These are phyloP conservation scores for Zaprionus obscuricornis DNA, from an alignment of 2,888 invertebrate species.

Conservation along the genomic window DNA sequence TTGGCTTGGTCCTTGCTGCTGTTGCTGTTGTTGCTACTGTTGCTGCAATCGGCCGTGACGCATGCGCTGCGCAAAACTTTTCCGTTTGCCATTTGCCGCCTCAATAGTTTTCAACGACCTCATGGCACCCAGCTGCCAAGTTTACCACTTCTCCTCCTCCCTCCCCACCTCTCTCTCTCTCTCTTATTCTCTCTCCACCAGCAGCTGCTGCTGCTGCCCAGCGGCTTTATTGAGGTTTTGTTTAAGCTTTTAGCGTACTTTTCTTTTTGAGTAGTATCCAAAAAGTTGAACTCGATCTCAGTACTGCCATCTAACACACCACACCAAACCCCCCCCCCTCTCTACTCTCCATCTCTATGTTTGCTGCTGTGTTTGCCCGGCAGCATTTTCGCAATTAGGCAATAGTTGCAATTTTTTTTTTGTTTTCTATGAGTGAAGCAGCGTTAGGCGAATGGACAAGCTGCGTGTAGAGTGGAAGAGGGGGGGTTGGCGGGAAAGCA, in stretches of 20 bases:
- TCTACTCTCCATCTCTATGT: conserved; percentile 1
- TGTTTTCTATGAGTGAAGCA: too few relatives aligned
- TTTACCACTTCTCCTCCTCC: neutral
- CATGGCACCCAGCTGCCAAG: neutral
- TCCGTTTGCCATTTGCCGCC: conserved; percentile 74
- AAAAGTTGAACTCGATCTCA: conserved; percentile 45
- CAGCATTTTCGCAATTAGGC: conserved; percentile 78
- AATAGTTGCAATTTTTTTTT: conserved; percentile 67
- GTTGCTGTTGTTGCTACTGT: conserved; percentile 22
- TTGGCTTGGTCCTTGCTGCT: conserved; percentile 19
- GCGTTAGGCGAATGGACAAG: too few relatives aligned
- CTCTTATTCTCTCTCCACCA: neutral
- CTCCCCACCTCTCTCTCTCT: too few relatives aligned
- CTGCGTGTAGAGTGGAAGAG: too few relatives aligned
- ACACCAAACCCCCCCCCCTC: conserved; percentile 8
- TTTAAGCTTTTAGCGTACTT: conserved; percentile 74
- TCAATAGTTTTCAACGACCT: conserved; percentile 66
- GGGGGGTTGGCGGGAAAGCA: too few relatives aligned
- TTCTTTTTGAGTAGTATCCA: conserved; percentile 50
- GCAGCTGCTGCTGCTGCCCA: conserved; percentile 29
- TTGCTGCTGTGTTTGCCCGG: conserved; percentile 57
- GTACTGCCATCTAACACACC: too few relatives aligned
- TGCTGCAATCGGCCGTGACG: conserved; percentile 43
- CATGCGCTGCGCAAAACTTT: conserved; percentile 74
- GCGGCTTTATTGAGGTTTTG: conserved; percentile 75